A percentile compares a stretch with the other conserved stretches of the same genome.
phyloP scores from a whole-genome alignment of 2,113 vertebrate species.

The Cheirogaleus medius region DNA sequence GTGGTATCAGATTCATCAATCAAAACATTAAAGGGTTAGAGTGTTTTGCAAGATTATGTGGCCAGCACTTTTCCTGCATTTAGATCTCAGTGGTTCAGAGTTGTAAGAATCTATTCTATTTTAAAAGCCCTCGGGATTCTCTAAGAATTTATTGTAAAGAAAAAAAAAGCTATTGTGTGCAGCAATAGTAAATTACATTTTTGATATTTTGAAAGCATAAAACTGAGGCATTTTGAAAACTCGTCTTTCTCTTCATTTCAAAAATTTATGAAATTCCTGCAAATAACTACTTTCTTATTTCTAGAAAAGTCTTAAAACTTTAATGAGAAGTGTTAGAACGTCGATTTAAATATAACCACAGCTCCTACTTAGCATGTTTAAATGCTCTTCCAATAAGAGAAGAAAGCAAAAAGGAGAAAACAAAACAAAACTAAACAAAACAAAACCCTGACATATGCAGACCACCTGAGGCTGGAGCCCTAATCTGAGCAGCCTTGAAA shows the following conservation, averaged over 20 bases:
- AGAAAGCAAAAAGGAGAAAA: neutral
- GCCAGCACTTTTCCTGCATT: neutral
- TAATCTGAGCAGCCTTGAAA: neutral
- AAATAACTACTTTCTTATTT: neutral
- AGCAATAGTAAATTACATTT: neutral
- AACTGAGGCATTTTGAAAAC: neutral
- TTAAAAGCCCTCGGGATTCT: neutral
- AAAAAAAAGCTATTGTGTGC: neutral
- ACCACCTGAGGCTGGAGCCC: neutral
- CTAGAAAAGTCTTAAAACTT: conserved; percentile 8
- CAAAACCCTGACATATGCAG: neutral
- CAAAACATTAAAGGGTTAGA: conserved; percentile 24
- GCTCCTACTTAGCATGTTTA: neutral
- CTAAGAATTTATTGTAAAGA: neutral
- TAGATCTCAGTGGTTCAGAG: neutral
- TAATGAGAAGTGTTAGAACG: neutral
- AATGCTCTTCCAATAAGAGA: neutral
- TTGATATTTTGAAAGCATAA: conserved; percentile 10
- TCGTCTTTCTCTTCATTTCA: neutral
- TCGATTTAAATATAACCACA: neutral
- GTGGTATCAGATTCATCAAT: conserved; percentile 29
- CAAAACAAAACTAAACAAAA: neutral
- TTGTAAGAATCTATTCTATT: neutral
- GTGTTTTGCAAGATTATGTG: neutral
- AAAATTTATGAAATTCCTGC: neutral